Percentiles rank a stretch among this genome's conserved stretches.
These are phyloP conservation scores for Chunga burmeisteri DNA, from an alignment of 2,113 vertebrate species.

Conservation along the genomic window DNA sequence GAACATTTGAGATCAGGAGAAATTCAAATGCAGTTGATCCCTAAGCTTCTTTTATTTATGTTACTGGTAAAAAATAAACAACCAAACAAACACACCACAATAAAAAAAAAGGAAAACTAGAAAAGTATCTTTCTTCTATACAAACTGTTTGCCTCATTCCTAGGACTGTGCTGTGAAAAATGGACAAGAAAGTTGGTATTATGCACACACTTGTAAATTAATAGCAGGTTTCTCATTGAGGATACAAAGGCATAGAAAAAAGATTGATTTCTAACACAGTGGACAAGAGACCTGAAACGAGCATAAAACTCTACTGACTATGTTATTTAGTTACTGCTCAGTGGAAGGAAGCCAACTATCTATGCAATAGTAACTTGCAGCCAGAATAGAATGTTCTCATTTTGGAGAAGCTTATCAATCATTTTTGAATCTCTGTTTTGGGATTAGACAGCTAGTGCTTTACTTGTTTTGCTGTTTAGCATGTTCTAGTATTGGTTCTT, in stretches of 20 bases:
- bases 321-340: not conserved
- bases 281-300: not conserved
- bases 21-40: not conserved
- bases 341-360: not conserved
- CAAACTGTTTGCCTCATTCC: not conserved
- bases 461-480: not conserved
- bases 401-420: not conserved
- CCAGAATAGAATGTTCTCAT: not conserved
- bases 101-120: not conserved
- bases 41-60: not conserved
- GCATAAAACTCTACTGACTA: not conserved
- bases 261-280: not conserved
- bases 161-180: not conserved
- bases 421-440: not conserved
- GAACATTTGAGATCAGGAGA: not conserved
- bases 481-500: not conserved
- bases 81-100: no score
- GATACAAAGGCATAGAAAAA: not conserved
- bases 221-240: not conserved
- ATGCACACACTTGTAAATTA: not conserved
- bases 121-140: not conserved
- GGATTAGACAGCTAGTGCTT: not conserved
- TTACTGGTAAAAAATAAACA: not conserved
- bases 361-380: not conserved
- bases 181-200: not conserved